Base-by-base conservation (phyloP, 2,113 vertebrate species). In the Rhagologus leucostigma region DNA sequence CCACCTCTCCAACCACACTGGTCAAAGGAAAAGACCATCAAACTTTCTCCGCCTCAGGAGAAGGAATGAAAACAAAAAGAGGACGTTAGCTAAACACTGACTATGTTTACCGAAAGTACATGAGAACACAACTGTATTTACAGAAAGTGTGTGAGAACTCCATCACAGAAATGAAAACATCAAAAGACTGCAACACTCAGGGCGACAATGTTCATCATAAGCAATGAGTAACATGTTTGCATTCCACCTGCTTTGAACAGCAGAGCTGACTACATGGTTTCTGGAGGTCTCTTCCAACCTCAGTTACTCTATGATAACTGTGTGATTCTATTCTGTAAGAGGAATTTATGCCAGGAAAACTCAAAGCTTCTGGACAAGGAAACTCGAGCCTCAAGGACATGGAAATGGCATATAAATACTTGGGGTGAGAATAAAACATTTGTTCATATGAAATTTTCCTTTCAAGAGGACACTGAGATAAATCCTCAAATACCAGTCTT, bases 191-290 rank as follows among this genome's bases (percentile, higher is more conserved):
- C n/a, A n/a, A n/a, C n/a, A n/a, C n/a, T n/a, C n/a, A n/a, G n/a
- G n/a, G n/a, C n/a, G n/a, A n/a, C n/a, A n/a, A n/a, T n/a, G n/a
- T 30, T 39, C 24, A 19, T 42, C 13, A 27, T 12, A 73, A 50
- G 5, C 13, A 20, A 29, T 11, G 7, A 69, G 33, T 33, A 60
- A 35, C 6, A 21, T 3, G 8, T 46, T 30, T 1, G 1, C 23
- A 22, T 21, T 80, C 15, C 41, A 4, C 2, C 17, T 52, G 30
- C 37, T 37, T 41, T 22, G 13, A 75, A n/a, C 5, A 76, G 49
- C 33, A 60, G 52, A 65, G 11, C 9, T 63, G 37, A 59, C 20
- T 35, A 14, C 3, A 0, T n/a, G 9, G 56, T 81, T 62, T 77
- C 44, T 57, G 13, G 39, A 91, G 7, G 9, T 59, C 10, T 30